Conservation (phyloP, 2,113 vertebrate genomes). For the Pelobates fuscus region DNA sequence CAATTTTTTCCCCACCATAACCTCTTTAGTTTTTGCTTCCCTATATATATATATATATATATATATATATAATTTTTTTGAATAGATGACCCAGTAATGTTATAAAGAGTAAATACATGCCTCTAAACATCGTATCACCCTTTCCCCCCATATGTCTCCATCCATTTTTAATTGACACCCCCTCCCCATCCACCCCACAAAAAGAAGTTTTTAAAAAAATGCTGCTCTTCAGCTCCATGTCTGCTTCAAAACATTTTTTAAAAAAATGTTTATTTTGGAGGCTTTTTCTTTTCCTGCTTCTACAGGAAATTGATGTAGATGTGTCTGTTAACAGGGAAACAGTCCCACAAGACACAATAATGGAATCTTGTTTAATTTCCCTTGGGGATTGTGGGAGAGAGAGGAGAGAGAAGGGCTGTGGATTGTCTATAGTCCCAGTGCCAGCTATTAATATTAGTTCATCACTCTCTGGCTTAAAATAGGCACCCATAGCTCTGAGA, state of each 20-base stretch:
- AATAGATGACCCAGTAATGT: no score
- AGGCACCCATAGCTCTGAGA: neutral
- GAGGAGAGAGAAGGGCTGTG: slow-evolving; percentile 1
- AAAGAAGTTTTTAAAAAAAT: neutral
- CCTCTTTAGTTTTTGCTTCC: no score
- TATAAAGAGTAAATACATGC: no score
- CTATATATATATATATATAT: no score
- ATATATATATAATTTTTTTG: no score
- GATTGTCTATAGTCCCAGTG: slow-evolving; percentile 49
- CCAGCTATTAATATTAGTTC: slow-evolving; percentile 59
- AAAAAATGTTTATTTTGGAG: slow-evolving; percentile 4
- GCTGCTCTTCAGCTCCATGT: neutral
- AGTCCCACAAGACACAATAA: slow-evolving; percentile 50
- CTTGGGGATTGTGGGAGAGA: slow-evolving; percentile 57
- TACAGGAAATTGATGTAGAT: slow-evolving; percentile 61
- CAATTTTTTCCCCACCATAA: no score
- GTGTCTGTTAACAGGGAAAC: slow-evolving; percentile 62
- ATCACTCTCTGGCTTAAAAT: slow-evolving; percentile 34
- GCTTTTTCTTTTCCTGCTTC: slow-evolving; percentile 15
- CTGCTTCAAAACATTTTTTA: neutral
- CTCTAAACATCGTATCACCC: no score
- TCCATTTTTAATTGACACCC: no score
- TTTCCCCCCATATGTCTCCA: no score
- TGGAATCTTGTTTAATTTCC: slow-evolving; percentile 64
- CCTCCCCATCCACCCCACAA: no score